Evolutionary conservation across 2,888 invertebrate genomes (phyloP).

Genomic region (Punctoribates punctum): DNA sequence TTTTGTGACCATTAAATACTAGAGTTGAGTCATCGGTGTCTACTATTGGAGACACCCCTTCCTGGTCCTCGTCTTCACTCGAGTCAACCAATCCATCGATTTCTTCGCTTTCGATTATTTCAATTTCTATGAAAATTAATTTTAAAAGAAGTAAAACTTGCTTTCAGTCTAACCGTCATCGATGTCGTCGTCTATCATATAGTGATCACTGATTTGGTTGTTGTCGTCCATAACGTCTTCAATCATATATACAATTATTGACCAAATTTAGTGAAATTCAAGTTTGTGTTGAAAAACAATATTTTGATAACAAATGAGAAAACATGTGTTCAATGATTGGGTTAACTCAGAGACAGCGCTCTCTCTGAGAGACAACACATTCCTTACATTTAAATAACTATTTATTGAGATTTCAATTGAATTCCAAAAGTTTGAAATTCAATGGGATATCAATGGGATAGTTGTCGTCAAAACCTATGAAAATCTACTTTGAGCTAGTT

Average conservation of each 20-base stretch:
- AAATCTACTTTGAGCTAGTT: too few relatives aligned
- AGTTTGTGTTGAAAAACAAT: neutral
- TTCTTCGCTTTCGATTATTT: constrained; percentile 24
- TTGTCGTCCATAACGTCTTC: constrained; percentile 28
- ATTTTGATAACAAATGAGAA: too few relatives aligned
- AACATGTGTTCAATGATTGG: too few relatives aligned
- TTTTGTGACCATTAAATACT: constrained; percentile 46
- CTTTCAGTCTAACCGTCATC: neutral
- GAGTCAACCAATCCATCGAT: constrained; percentile 10
- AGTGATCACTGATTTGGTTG: neutral
- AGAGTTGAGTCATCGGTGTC: constrained; percentile 16
- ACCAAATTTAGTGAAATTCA: neutral
- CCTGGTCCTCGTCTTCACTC: neutral
- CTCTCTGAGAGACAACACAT: too few relatives aligned
- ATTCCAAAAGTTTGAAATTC: too few relatives aligned
- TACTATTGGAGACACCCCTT: neutral
- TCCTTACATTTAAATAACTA: too few relatives aligned
- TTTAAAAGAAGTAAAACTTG: neutral
- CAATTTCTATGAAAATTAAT: neutral
- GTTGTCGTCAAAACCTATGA: too few relatives aligned
- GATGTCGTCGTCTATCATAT: neutral
- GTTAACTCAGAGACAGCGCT: too few relatives aligned
- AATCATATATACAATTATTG: neutral
- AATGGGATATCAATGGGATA: too few relatives aligned
- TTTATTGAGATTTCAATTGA: too few relatives aligned